These are phyloP conservation scores for Dysmachus trigonus DNA, from an alignment of 2,888 invertebrate genomes.

Conservation along the genomic window DNA sequence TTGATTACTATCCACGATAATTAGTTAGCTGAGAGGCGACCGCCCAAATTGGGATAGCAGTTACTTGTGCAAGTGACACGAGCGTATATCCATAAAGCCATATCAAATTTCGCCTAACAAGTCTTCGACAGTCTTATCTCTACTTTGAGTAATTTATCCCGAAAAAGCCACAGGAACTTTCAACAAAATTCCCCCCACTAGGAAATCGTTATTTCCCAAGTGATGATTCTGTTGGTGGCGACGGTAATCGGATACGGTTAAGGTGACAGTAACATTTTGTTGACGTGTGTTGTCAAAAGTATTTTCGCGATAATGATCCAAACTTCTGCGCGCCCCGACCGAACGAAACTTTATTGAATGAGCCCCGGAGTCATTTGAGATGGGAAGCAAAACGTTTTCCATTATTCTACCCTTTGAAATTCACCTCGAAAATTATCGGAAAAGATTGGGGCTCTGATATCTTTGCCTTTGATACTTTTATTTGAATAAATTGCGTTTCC, in stretches of 20 bases:
- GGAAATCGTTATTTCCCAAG: constrained; percentile 29
- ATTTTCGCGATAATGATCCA: constrained; percentile 25
- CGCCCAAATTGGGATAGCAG: not conserved
- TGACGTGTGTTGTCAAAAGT: constrained; percentile 28
- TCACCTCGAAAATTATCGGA: not conserved
- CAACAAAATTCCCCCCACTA: constrained; percentile 19
- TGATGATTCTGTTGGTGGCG: constrained; percentile 16
- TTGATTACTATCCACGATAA: not conserved
- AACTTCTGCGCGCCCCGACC: not conserved
- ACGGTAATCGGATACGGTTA: constrained; percentile 28
- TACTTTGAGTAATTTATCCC: constrained; percentile 24
- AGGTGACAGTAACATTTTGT: constrained; percentile 12
- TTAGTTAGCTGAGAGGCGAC: not conserved
- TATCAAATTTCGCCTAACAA: constrained; percentile 5
- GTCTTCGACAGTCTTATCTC: not conserved
- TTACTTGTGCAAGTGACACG: not conserved
- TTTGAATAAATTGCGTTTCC: not conserved
- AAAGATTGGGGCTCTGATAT: not conserved
- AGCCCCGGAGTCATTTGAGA: not conserved
- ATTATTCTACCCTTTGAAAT: not conserved
- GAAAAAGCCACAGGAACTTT: constrained; percentile 13
- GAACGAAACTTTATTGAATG: not conserved
- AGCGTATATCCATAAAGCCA: not conserved
- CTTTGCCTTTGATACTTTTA: not conserved
- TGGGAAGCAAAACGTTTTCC: not conserved